phyloP scores from a whole-genome alignment of 2,888 invertebrate genomes.

The Achlya flavicornis region DNA sequence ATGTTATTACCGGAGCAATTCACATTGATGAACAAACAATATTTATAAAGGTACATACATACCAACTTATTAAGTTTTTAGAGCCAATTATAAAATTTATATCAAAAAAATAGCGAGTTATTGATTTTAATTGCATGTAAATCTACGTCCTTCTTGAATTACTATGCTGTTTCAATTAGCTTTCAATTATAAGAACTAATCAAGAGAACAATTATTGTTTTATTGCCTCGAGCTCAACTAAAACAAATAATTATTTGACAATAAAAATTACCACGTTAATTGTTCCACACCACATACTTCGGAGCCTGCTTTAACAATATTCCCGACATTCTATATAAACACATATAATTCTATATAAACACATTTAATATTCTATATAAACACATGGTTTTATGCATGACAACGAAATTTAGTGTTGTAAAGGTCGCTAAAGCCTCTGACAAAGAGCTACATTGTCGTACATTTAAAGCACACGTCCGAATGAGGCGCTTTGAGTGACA shows the following conservation, averaged over 20 bases:
- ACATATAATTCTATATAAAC: no score
- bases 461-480: slow-evolving; percentile 52
- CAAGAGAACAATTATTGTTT: neutral
- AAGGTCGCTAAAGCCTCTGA: slow-evolving; percentile 67
- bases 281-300: slow-evolving; percentile 36
- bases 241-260: neutral
- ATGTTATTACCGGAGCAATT: slow-evolving; percentile 47
- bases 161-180: slow-evolving; percentile 1
- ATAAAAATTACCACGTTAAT: slow-evolving; percentile 46
- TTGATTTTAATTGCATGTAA: neutral
- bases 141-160: neutral
- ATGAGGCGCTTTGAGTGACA: slow-evolving; percentile 73
- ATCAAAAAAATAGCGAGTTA: neutral
- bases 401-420: slow-evolving; percentile 74
- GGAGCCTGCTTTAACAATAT: slow-evolving; percentile 41
- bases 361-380: slow-evolving; percentile 68
- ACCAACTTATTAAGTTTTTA: slow-evolving; percentile 19
- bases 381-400: slow-evolving; percentile 75
- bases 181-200: neutral
- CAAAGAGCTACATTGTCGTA: slow-evolving; percentile 74
- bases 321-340: slow-evolving; percentile 59
- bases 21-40: slow-evolving; percentile 43
- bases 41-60: slow-evolving; percentile 24
- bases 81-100: slow-evolving; percentile 6
- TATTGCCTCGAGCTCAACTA: neutral